Base-by-base conservation (phyloP, 2,888 invertebrate species). In the Pristionchus exspectatus region DNA sequence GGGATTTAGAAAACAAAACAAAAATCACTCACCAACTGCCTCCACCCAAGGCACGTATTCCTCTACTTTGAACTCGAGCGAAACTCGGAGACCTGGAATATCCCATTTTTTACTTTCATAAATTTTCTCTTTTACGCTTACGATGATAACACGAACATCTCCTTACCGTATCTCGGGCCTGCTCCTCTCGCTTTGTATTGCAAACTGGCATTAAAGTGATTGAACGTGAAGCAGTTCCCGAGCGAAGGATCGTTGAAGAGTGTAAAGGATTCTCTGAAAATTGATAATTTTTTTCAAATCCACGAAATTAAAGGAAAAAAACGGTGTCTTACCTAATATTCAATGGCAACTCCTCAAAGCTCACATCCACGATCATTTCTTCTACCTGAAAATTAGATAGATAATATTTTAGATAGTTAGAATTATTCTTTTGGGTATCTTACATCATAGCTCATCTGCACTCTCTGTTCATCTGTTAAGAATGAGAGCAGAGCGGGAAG, bases 191-290 rank as follows among this genome's bases (percentile, higher is more conserved):
- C 24, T 24, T 38, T 0, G 21, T 74, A 88, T 21, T 88, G 38
- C 16, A 16, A 12, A 30, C 74, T 30, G 12, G 74, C 12, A 44
- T 88, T 88, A 27, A 74, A 56, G 66, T 89, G 89, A 50, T 89
- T 89, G 89, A 89, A 89, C 18, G 89, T 89, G 89, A 89, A 89
- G 50, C 89, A 89, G 24, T 89, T 89, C 3, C 89, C 89, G 12
- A 89, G 89, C 2, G 89, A 89, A 18, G 89, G 89, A n/a, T 89
- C 89, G 66, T 81, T 89, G 74, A 72, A 88, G 24, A 72, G 27
- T 0, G 54, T 74, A 33, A 74, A 74, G n/a, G 72, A 27, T 33
- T 50, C 54, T 56, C 87, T 88, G 56, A 54, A 88, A 18, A 85
- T 14, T 56, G 5, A 59, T 30, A 2, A 4, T 16, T 18, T 56